Base-by-base conservation (phyloP, 53 echinoderm and acorn worm species). In the Astropecten irregularis region DNA sequence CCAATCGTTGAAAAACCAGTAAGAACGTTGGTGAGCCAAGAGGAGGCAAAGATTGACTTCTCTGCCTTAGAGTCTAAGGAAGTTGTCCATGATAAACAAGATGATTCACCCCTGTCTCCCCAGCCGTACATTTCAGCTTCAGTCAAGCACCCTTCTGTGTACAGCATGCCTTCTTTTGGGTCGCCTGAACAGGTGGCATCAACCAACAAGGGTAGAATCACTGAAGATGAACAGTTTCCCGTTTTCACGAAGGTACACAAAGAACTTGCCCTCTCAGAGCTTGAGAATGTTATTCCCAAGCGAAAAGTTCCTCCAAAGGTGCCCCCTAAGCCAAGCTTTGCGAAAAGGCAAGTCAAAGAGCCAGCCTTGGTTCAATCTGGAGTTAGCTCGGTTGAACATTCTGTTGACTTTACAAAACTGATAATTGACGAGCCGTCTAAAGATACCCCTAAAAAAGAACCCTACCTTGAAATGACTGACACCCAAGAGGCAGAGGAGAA, bases 221-320 rank as follows among this genome's bases (percentile, higher is more conserved):
- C 52, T 51, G 71, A 46, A 49, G 48, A 71, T 52, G 71, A 76
- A 54, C 57, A 40, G 57, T 40, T 40, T 23, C 76, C 76, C 18
- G 76, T 76, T 7, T 38, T 76, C 42, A 57, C 58, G 42, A 56
- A 36, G 16, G 76, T 55, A 13, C 39, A 76, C 10, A 76, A 56
- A 40, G 76, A 76, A 27, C 55, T 40, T 10, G 76, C 40, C 18
- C 29, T 76, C 23, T 51, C 58, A 23, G 76, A 76, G 46, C 57
- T 76, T 15, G 56, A 56, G 46, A 76, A 56, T 56, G 22, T 55
- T 57, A 22, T 76, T 25, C 76, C 76, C 9, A 56, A 76, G 58
- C 76, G 29, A 25, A 76, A 76, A 23, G 42, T 76, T 31, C 76
- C 76, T 15, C 76, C 76, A 56, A 56, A 58, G 56, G 76, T 76